Evolutionary conservation across 2,888 invertebrate genomes (phyloP).

Genomic region (Axea sp.): DNA sequence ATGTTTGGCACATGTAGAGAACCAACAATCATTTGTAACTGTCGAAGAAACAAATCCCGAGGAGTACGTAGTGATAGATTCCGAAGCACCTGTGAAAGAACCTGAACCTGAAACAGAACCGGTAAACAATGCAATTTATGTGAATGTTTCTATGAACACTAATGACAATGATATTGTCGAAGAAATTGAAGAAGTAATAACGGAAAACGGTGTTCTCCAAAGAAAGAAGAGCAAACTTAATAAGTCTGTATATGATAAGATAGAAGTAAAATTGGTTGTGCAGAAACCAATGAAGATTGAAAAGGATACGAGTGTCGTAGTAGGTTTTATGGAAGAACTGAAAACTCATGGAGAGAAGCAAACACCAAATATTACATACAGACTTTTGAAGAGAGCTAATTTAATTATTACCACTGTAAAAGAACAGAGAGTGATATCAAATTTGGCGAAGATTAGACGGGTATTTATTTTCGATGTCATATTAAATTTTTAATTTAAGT

Average conservation of each 20-base stretch:
- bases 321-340: constrained; percentile 72
- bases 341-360: constrained; percentile 51
- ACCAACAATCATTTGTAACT: not conserved
- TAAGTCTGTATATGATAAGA: constrained; percentile 68
- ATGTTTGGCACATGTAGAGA: not conserved
- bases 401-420: constrained; percentile 83
- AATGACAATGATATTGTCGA: constrained; percentile 17
- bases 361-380: constrained; percentile 76
- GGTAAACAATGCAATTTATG: constrained; percentile 36
- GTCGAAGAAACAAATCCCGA: constrained; percentile 45
- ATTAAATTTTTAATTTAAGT: too few species aligned
- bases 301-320: constrained; percentile 66
- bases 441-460: constrained; percentile 80
- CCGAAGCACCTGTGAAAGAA: not conserved
- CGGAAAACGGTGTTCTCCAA: constrained; percentile 3
- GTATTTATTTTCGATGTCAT: too few species aligned
- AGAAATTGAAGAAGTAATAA: constrained; percentile 4
- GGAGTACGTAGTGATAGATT: constrained; percentile 38
- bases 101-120: constrained; percentile 3
- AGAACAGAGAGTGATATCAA: constrained; percentile 82
- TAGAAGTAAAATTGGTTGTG: constrained; percentile 74
- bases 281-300: constrained; percentile 71
- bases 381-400: constrained; percentile 82
- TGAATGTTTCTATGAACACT: constrained; percentile 45
- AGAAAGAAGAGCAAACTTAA: constrained; percentile 27